phyloP scores from a whole-genome alignment of 2,113 vertebrate species.

The Columba livia region DNA sequence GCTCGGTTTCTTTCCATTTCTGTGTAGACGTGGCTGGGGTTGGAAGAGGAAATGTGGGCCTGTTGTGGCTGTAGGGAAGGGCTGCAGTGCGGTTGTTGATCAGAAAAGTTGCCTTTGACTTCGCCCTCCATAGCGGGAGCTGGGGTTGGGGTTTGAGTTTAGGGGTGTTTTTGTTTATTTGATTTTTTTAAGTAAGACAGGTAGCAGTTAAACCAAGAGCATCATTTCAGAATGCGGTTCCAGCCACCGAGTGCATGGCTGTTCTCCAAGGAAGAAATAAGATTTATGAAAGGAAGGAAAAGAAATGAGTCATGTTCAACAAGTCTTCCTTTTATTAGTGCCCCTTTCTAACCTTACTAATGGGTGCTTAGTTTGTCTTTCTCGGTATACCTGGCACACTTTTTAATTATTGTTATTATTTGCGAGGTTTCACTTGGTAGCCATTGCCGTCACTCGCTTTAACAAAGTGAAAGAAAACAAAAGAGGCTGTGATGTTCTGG shows the following conservation, averaged over 20 bases:
- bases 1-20: not conserved
- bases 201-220: not conserved
- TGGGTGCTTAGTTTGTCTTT: not conserved
- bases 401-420: conserved; percentile 12
- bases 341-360: conserved; percentile 10
- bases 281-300: not conserved
- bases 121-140: not conserved
- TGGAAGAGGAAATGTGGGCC: not conserved
- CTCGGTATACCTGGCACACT: not conserved
- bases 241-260: not conserved
- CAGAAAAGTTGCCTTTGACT: not conserved
- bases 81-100: not conserved
- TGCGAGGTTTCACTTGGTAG: not conserved
- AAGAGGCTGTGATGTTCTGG: not conserved
- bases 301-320: not conserved
- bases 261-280: not conserved
- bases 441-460: not conserved
- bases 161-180: not conserved
- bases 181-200: not conserved
- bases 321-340: conserved; percentile 24
- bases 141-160: not conserved
- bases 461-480: not conserved
- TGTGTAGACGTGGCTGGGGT: not conserved
- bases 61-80: not conserved
- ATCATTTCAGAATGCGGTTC: not conserved